phyloP scores from a whole-genome alignment of 2,888 invertebrate species.

The Girardia tigrina region DNA sequence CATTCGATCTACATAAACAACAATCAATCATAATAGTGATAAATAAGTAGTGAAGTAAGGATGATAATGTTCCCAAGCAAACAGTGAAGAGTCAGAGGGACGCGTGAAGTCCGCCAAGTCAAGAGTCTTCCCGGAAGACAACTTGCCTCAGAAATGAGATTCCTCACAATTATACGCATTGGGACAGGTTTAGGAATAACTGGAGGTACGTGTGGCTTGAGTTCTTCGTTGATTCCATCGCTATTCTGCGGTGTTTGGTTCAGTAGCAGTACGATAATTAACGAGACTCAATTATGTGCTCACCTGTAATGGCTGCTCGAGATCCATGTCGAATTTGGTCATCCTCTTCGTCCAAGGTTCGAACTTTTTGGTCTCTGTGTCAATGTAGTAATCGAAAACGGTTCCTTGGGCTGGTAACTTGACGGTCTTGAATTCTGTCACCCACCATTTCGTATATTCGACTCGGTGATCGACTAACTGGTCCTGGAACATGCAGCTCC shows the following conservation, averaged over 20 bases:
- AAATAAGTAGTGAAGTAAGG: no score
- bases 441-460: constrained; percentile 94
- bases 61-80: no score
- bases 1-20: no score
- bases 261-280: not conserved
- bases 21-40: no score
- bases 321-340: constrained; percentile 75
- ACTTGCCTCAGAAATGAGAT: constrained; percentile 13
- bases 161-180: not conserved
- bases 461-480: constrained; percentile 77
- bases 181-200: not conserved
- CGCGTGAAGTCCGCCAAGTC: no score
- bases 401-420: constrained; percentile 80
- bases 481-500: constrained; percentile 89
- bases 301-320: constrained; percentile 75
- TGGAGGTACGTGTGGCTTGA: not conserved
- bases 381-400: constrained; percentile 85
- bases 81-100: no score
- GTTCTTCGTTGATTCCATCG: not conserved
- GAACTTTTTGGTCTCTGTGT: constrained; percentile 74
- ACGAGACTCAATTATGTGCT: no score
- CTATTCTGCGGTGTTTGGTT: not conserved
- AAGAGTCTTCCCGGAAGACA: no score
- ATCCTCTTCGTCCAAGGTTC: constrained; percentile 75
- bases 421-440: constrained; percentile 80